These are phyloP conservation scores for Lagria hirta DNA, from an alignment of 2,888 invertebrate species.

Conservation along the genomic window DNA sequence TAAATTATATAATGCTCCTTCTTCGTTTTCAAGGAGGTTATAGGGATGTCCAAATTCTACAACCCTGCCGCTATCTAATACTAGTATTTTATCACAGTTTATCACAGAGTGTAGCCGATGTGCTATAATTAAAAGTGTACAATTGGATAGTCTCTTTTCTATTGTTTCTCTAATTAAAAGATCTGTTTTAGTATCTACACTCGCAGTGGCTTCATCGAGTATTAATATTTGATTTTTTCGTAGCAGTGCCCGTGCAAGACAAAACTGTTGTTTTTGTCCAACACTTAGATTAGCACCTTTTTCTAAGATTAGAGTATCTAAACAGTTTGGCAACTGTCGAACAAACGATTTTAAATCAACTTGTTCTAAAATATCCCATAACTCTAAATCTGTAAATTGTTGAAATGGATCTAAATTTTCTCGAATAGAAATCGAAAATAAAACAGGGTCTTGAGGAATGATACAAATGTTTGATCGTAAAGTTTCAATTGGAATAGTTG, in stretches of 20 bases:
- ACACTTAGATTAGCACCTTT: conserved; percentile 53
- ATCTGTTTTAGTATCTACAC: conserved; percentile 74
- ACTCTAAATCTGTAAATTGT: conserved; percentile 68
- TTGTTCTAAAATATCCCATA: conserved; percentile 82
- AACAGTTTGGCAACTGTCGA: conserved; percentile 58
- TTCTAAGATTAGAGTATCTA: conserved; percentile 69
- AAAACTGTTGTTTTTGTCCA: conserved; percentile 63
- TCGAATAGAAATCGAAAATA: conserved; percentile 79
- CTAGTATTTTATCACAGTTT: conserved; percentile 76
- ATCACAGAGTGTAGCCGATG: conserved; percentile 79
- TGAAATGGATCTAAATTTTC: conserved; percentile 84
- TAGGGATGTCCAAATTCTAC: conserved; percentile 75
- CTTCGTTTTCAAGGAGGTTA: conserved; percentile 59
- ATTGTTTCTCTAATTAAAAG: conserved; percentile 72
- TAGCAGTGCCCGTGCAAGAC: conserved; percentile 62
- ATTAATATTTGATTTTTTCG: conserved; percentile 43
- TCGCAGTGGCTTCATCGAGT: conserved; percentile 72
- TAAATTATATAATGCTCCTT: conserved; percentile 25
- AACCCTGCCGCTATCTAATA: conserved; percentile 72
- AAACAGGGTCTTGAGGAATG: conserved; percentile 77
- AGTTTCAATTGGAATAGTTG: conserved; percentile 67
- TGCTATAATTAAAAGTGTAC: conserved; percentile 78
- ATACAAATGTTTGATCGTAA: conserved; percentile 72
- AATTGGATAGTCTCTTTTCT: conserved; percentile 67
- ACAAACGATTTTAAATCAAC: conserved; percentile 71